Base-by-base conservation (phyloP, 37 sponge, comb jelly and placozoan species). In the Hormiphora californensis region DNA sequence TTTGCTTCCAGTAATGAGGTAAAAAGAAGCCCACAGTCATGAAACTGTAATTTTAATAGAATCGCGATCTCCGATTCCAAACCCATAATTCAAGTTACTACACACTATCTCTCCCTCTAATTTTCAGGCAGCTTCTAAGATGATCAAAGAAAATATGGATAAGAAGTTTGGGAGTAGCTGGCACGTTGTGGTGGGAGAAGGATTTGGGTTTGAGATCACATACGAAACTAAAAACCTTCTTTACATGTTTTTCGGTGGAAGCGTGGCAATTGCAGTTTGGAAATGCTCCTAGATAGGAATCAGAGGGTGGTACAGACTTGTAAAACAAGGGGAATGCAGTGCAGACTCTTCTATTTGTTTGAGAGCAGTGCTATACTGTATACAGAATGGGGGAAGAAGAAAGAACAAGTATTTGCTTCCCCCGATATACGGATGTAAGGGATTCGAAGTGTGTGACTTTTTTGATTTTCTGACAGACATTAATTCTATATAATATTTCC, bases 71-170 rank as follows among this genome's bases (percentile, higher is more conserved):
- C 51, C 51, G 51, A 46, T 46, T 17, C 51, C 51, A 46, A 17
- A 46, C 12, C 8, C 51, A 46, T 8, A 46, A 17, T 8, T 8
- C 8, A 17, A 12, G 8, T 46, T 17, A 17, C 51, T 17, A 46
- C 12, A 17, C 49, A 81, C n/a, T n/a, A 23, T 12, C 21, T 32
- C 19, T 78, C 15, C 11, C 38, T 39, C 38, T 28, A 1, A 40
- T 21, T 86, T 40, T 0, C 51, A 92, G 94, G 87, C 78, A 69
- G 99, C 99, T 73, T 93, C 99, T 33, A 98, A 94, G 73, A 91
- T 98, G 94, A 94, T 98, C 35, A 98, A 98, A 44, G 99, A 98
- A 53, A 94, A 93, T 0, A 95, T 98, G 99, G 99, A 98, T 63
- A 95, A 95, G 90, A 98, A 98, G 92, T 98, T 95, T 90, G 99